Base-by-base conservation (phyloP, 2,888 invertebrate species). In the Aplocera efformata region DNA sequence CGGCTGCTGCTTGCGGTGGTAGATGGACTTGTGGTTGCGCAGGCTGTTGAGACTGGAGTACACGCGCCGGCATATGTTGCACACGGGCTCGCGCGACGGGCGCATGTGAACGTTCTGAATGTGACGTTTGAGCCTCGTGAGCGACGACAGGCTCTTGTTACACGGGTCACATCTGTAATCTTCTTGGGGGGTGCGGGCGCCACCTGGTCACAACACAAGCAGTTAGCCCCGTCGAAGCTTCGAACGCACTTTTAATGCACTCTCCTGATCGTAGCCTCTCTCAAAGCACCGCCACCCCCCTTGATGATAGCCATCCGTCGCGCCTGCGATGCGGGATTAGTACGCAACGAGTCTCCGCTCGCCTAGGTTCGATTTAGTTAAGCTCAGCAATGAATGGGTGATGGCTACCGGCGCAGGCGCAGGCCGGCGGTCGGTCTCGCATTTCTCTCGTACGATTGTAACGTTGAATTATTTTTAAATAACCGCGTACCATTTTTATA, bases 61-160 rank as follows among this genome's bases (percentile, higher is more conserved):
- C 66, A 95, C 95, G 78, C 96, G 93, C 86, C 95, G 95, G 91
- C 96, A 96, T 80, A 96, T 95, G 90, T 94, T 95, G 91, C 96
- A 96, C 79, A 95, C 94, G 60, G 95, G 95, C 89, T 95, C 95
- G 90, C 95, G 92, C 80, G 95, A 94, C 69, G 95, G 95, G 72
- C 94, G 91, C 93, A 95, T 94, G 90, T 96, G 96, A 71, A 95
- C 95, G 90, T 96, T 95, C 91, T 95, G 95, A 90, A 95, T 95
- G 90, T 96, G 96, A 72, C 95, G 92, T 91, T 95, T 95, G 90
- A 95, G 93, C 78, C 95, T 92, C 72, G 95, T 95, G 83, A 95
- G 90, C 68, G 94, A 94, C 74, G 94, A 94, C 77, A 95, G 90
- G 89, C 94, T 94, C 91, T 95, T 95, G 92, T 95, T 95, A 93